A percentile compares a stretch with the other conserved stretches of the same genome.
Conservation (phyloP, 2,113 vertebrate genomes). For the Eulacestoma nigropectus region DNA sequence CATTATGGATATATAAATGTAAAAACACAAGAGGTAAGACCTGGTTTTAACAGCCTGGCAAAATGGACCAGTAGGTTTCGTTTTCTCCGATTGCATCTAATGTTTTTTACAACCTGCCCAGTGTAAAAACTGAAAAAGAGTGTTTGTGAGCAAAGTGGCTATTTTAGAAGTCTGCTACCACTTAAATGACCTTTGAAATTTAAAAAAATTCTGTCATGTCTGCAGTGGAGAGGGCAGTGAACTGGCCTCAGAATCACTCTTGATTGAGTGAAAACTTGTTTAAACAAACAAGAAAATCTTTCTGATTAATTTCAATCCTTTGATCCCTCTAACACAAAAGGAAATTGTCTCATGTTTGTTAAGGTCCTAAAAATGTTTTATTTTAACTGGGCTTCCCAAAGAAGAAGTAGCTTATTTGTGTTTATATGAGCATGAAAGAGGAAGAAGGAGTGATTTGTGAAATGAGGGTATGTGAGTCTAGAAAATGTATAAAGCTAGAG, state of each 20-base stretch:
- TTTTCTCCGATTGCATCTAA: background rate
- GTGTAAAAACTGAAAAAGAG: background rate
- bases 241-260: background rate
- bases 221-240: background rate
- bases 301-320: slow-evolving; percentile 10
- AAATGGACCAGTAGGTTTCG: background rate
- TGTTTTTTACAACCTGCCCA: background rate
- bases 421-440: background rate
- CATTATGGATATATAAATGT: slow-evolving; percentile 90
- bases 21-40: slow-evolving; percentile 89
- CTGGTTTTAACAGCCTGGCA: background rate
- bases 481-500: background rate
- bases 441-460: background rate
- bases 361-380: background rate
- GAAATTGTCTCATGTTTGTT: background rate
- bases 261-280: background rate
- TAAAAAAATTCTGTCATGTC: background rate
- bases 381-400: background rate
- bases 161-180: background rate
- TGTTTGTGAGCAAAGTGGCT: background rate
- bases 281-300: background rate
- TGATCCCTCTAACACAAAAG: background rate
- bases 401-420: background rate
- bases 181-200: background rate
- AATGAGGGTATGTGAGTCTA: background rate